Percentiles rank a stretch among this genome's conserved stretches.
These are phyloP conservation scores for Mobula hypostoma DNA, from an alignment of 2,113 vertebrate genomes.

Conservation along the genomic window DNA sequence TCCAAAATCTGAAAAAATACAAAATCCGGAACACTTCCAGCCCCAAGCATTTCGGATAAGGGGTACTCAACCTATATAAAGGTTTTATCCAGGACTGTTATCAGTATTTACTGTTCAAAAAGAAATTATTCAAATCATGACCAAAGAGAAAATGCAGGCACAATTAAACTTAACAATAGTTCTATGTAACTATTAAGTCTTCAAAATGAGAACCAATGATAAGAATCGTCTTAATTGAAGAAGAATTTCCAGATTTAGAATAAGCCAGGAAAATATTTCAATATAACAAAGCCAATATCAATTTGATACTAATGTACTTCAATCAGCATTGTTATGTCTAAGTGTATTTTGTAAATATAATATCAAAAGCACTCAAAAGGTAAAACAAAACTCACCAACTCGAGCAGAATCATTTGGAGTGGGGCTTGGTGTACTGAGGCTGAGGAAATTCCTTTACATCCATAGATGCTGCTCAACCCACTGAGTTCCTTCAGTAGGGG, in stretches of 20 bases:
- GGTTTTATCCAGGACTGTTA: neutral
- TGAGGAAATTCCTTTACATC: too few relatives aligned
- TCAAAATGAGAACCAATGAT: neutral
- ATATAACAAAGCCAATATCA: neutral
- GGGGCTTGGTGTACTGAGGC: too few relatives aligned
- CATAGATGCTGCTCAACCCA: too few relatives aligned
- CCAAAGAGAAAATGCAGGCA: neutral
- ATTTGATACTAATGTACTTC: neutral
- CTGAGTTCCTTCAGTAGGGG: too few relatives aligned
- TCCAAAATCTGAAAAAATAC: too few relatives aligned
- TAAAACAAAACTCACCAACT: too few relatives aligned
- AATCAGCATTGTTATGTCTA: neutral
- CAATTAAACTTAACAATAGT: neutral
- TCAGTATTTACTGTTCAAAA: neutral
- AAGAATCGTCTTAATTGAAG: neutral
- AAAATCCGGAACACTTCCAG: too few relatives aligned
- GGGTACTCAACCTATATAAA: too few relatives aligned
- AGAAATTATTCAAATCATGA: neutral
- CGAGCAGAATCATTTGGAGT: too few relatives aligned
- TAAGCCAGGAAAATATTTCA: neutral
- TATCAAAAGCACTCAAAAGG: neutral
- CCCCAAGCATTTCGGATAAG: too few relatives aligned
- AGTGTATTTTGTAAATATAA: neutral
- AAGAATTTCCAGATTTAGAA: neutral
- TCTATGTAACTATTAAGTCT: neutral